Base-by-base conservation (phyloP, 2,113 vertebrate species). In the Oenanthe melanoleuca region DNA sequence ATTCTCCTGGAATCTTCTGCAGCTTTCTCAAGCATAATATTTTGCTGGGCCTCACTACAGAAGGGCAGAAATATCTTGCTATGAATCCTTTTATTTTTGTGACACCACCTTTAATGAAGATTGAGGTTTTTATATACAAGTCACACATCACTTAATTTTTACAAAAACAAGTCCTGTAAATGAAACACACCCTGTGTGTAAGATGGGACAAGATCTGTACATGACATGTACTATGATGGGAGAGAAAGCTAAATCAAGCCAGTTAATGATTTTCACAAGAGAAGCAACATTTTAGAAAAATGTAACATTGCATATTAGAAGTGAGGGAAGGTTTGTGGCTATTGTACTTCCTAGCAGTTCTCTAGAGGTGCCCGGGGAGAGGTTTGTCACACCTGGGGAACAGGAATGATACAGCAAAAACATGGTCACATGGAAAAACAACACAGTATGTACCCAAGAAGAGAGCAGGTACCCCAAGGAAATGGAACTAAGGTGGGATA, bases 161-260 rank as follows among this genome's bases (percentile, higher is more conserved):
- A 80, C 33, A 80, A 50, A 70, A 87, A 49, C 23, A 71, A 83
- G 28, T 12, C 13, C 26, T 49, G 72, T 34, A 83, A 75, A 67
- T 15, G 14, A 75, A 91, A 71, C 11, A 31, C 26, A 73, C 21
- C 20, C n/a, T 52, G 14, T 3, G 9, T 24, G 29, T 2, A 64
- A 69, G 14, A 37, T 4, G 11, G 19, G 70, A 64, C 13, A 49
- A 42, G n/a, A 52, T 44, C 37, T 75, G 8, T 37, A 0, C 28
- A 61, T 45, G 8, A 63, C 5, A 7, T 0, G 0, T 20, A 7
- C 40, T 9, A 3, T 1, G 31, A 71, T 0, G 3, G 14, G 14
- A 64, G 45, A 1, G 0, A 42, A 61, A 67, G 9, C 28, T 70
- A 70, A 88, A 86, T 11, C 26, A 52, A 57, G 20, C 4, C 9